phyloP scores from a whole-genome alignment of 2,797 vertebrate genomes.

The Sebastes hubbsi region DNA sequence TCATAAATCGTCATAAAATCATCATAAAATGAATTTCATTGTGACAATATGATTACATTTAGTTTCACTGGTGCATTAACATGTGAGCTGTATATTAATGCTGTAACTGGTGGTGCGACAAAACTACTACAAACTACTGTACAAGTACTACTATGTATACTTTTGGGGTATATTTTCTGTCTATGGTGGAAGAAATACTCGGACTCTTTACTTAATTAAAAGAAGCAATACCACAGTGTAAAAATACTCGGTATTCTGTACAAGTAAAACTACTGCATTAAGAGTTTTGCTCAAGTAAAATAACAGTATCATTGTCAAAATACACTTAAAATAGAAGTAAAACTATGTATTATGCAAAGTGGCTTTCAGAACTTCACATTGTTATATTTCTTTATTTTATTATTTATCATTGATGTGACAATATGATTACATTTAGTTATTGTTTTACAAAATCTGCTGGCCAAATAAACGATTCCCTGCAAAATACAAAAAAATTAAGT shows the following conservation, averaged over 20 bases:
- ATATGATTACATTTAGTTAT: neutral
- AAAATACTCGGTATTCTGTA: neutral
- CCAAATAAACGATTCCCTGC: no score
- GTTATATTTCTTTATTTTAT: neutral
- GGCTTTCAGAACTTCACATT: neutral
- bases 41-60: no score
- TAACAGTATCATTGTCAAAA: no score
- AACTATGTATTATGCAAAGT: neutral
- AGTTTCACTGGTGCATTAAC: neutral
- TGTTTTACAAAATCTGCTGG: neutral
- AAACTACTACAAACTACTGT: neutral
- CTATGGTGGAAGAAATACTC: neutral
- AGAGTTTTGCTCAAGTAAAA: no score
- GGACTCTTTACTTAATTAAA: neutral
- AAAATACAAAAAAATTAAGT: no score
- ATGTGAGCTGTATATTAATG: neutral
- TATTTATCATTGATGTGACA: neutral
- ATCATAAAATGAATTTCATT: no score
- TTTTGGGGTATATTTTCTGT: neutral
- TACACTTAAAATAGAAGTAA: neutral
- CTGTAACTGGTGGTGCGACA: neutral
- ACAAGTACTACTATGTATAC: neutral
- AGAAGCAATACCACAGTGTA: no score
- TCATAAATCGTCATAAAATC: neutral
- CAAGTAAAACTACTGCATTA: neutral